Conservation (phyloP, 2,888 invertebrate genomes). For the Epinotia ramella region DNA sequence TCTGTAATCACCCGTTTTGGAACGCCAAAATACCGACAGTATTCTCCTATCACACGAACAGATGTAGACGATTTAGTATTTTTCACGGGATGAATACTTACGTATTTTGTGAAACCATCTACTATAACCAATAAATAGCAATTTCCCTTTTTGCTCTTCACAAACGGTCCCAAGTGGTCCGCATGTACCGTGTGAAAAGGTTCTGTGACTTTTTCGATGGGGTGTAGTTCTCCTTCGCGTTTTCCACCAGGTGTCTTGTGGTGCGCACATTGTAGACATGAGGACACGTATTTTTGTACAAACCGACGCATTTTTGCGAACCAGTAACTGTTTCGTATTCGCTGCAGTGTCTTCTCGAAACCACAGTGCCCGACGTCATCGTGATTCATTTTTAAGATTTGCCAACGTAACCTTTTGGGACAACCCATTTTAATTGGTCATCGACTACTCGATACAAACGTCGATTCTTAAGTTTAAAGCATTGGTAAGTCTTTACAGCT, state of each 20-base stretch:
- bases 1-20: slow-evolving; percentile 11
- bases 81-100: slow-evolving; percentile 46
- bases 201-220: slow-evolving; percentile 30
- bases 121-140: slow-evolving; percentile 47
- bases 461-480: slow-evolving; percentile 39
- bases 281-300: background rate
- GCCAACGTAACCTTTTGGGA: slow-evolving; percentile 50
- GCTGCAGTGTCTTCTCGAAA: slow-evolving; percentile 50
- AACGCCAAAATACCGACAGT: background rate
- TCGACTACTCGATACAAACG: slow-evolving; percentile 20
- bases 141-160: slow-evolving; percentile 43
- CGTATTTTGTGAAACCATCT: slow-evolving; percentile 41
- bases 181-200: slow-evolving; percentile 46
- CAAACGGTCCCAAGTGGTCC: slow-evolving; percentile 30
- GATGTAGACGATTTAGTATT: slow-evolving; percentile 48
- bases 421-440: slow-evolving; percentile 42
- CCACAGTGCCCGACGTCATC: slow-evolving; percentile 53
- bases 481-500: background rate
- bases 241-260: slow-evolving; percentile 32
- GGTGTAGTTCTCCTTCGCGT: slow-evolving; percentile 34
- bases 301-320: slow-evolving; percentile 41
- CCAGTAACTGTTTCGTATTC: slow-evolving; percentile 25
- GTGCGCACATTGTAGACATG: slow-evolving; percentile 19
- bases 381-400: slow-evolving; percentile 49
- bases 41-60: slow-evolving; percentile 41